Percentiles rank a stretch among this genome's conserved stretches.
Conservation (phyloP, 2,888 invertebrate genomes). For the Ptilodon capucinus region DNA sequence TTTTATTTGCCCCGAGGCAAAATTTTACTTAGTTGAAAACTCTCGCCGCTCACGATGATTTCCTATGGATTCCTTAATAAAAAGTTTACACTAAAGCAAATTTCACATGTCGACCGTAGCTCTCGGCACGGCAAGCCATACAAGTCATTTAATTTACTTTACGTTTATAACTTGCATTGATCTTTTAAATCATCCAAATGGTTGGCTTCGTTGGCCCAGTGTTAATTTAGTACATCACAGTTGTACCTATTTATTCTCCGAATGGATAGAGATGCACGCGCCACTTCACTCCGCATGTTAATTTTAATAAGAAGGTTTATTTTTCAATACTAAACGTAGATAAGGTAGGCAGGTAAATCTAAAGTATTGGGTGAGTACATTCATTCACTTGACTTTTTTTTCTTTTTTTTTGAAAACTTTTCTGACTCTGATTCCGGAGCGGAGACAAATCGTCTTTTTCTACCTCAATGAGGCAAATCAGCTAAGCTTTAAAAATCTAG, state of each 20-base stretch:
- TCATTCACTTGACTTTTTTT: too few relatives aligned
- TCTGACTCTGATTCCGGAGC: too few relatives aligned
- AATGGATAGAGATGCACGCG: too few relatives aligned
- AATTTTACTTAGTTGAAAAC: slow-evolving; percentile 60
- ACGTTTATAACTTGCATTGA: slow-evolving; percentile 57
- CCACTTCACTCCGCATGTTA: too few relatives aligned
- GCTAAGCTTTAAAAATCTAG: background rate
- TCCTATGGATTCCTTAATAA: slow-evolving; percentile 78
- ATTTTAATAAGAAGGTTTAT: too few relatives aligned
- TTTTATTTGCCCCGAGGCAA: slow-evolving; percentile 72
- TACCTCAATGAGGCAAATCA: slow-evolving; percentile 1
- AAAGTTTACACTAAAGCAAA: slow-evolving; percentile 75
- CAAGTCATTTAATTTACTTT: slow-evolving; percentile 60
- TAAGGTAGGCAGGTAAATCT: too few relatives aligned
- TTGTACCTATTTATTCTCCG: too few relatives aligned
- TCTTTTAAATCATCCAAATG: slow-evolving; percentile 40
- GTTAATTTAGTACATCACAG: too few relatives aligned
- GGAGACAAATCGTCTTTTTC: too few relatives aligned
- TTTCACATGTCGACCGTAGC: slow-evolving; percentile 62
- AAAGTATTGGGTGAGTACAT: too few relatives aligned
- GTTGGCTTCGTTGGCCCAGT: slow-evolving; percentile 40
- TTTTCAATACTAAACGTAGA: too few relatives aligned
- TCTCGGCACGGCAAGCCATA: slow-evolving; percentile 54
- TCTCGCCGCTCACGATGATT: slow-evolving; percentile 49
- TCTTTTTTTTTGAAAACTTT: too few relatives aligned